These are phyloP conservation scores for Trididemnum clinides DNA, from an alignment of 23 tunicate species.

Conservation along the genomic window DNA sequence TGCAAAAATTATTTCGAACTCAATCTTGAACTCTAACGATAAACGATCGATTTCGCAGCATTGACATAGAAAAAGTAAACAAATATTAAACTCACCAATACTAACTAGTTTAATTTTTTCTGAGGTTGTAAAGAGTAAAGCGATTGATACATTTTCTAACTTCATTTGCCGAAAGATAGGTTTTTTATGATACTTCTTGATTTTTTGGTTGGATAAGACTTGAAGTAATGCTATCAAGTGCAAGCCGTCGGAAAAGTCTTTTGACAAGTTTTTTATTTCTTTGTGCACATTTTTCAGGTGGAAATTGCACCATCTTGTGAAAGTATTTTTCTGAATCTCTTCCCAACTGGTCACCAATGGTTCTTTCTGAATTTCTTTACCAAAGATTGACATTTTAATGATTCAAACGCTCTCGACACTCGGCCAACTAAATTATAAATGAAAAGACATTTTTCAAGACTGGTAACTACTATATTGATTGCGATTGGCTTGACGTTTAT, in stretches of 20 bases:
- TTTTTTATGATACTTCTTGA: conserved; percentile 80
- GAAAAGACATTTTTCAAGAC: too few relatives aligned
- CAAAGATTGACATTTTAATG: too few relatives aligned
- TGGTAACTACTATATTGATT: too few relatives aligned
- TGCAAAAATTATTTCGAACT: too few relatives aligned
- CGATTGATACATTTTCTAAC: conserved; percentile 89
- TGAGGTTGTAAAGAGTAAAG: conserved; percentile 73
- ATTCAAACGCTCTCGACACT: too few relatives aligned
- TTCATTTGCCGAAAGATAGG: conserved; percentile 96
- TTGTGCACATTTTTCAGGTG: conserved; percentile 91
- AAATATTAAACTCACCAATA: conserved; percentile 63
- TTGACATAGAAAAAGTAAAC: background rate
- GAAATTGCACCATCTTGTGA: conserved; percentile 99
- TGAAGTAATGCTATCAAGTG: conserved; percentile 81
- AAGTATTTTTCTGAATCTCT: conserved; percentile 92
- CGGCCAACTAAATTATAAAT: too few relatives aligned
- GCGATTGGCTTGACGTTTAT: too few relatives aligned
- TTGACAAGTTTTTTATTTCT: conserved; percentile 66
- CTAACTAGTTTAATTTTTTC: conserved; percentile 91
- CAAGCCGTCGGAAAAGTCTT: conserved; percentile 92
- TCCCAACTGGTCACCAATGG: too few relatives aligned
- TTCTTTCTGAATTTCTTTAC: too few relatives aligned
- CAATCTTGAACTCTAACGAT: too few relatives aligned
- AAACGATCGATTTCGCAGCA: too few relatives aligned
- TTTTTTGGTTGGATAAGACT: conserved; percentile 80